Conservation (phyloP, 2,888 invertebrate species). For the Romanomermis culicivorax region DNA sequence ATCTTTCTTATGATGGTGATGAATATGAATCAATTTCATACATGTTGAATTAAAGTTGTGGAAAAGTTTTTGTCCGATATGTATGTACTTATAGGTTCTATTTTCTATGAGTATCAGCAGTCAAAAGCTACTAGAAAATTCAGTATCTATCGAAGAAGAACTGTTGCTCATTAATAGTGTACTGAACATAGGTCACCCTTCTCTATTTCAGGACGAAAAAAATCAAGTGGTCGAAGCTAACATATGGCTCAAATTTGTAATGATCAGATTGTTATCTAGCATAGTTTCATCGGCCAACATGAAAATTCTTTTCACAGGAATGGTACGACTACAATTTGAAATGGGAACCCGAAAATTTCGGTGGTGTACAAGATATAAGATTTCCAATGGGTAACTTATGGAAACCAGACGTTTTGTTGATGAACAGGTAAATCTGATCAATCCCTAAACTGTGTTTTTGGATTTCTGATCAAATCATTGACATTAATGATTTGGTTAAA, state of each 20-base stretch:
- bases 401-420: constrained; percentile 98
- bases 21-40: no score
- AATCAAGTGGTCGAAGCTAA: constrained; percentile 94
- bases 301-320: constrained; percentile 41
- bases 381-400: constrained; percentile 85
- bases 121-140: no score
- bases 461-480: no score
- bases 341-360: constrained; percentile 90
- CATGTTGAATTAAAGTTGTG: no score
- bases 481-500: no score
- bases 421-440: constrained; percentile 60
- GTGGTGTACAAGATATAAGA: constrained; percentile 76
- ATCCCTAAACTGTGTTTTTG: not conserved
- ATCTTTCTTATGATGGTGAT: no score
- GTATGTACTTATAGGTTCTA: no score
- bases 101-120: no score
- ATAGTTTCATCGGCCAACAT: not conserved
- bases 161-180: no score
- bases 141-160: no score
- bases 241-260: constrained; percentile 90
- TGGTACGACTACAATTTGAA: constrained; percentile 95
- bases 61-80: no score
- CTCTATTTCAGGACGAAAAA: constrained; percentile 75
- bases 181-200: not conserved
- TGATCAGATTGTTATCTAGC: not conserved